These are phyloP conservation scores for Hypsibius dujardini DNA, from an alignment of 1,140 invertebrate genomes.

Conservation along the genomic window DNA sequence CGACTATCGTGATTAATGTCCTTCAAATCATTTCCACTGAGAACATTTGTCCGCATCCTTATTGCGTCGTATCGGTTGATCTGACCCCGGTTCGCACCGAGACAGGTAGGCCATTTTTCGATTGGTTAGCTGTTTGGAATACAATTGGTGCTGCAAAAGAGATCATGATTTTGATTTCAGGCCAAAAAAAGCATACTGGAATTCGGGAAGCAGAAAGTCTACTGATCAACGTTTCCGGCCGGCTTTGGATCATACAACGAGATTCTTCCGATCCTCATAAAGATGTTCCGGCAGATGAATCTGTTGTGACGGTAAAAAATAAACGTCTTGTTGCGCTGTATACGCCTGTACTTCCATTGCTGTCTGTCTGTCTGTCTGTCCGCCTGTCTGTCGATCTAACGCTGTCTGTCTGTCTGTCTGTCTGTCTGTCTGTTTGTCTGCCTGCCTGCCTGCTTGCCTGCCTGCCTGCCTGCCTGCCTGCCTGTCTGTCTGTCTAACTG, in stretches of 20 bases:
- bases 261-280: slow-evolving; percentile 33
- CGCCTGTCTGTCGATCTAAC: too few relatives aligned
- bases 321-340: too few relatives aligned
- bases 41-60: slow-evolving; percentile 53
- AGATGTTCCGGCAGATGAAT: slow-evolving; percentile 15
- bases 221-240: slow-evolving; percentile 81
- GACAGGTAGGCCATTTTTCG: slow-evolving; percentile 28
- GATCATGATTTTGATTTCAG: slow-evolving; percentile 21
- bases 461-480: too few relatives aligned
- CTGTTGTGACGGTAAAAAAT: too few relatives aligned
- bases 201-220: slow-evolving; percentile 45
- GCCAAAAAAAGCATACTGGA: slow-evolving; percentile 19
- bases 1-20: neutral
- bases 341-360: too few relatives aligned
- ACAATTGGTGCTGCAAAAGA: neutral
- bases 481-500: too few relatives aligned
- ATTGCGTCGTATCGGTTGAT: slow-evolving; percentile 78
- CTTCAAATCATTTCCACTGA: slow-evolving; percentile 1
- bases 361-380: too few relatives aligned
- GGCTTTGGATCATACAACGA: slow-evolving; percentile 77
- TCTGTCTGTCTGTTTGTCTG: too few relatives aligned
- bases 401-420: too few relatives aligned
- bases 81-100: slow-evolving; percentile 52
- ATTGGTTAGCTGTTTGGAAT: slow-evolving; percentile 18
- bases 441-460: too few relatives aligned